Evolutionary conservation across 2,888 invertebrate genomes (phyloP).

Genomic region (Rotaria macrura): DNA sequence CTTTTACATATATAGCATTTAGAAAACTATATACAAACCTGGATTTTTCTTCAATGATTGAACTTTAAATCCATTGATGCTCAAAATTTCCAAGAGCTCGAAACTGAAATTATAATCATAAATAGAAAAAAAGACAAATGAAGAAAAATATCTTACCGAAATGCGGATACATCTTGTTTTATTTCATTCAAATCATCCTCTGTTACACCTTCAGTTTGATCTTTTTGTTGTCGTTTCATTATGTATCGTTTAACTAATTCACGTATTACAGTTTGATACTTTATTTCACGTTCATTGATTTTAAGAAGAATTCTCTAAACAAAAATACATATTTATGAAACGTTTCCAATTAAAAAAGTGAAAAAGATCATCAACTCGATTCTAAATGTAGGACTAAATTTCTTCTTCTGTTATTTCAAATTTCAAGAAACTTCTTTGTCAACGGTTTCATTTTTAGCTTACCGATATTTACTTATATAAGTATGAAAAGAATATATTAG

Average conservation of each 20-base stretch:
- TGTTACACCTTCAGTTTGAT: constrained; percentile 88
- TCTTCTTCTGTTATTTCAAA: no score
- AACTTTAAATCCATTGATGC: constrained; percentile 65
- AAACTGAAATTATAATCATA: constrained; percentile 51
- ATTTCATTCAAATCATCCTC: constrained; percentile 98
- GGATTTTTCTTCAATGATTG: constrained; percentile 30
- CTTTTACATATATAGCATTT: background rate
- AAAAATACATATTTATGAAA: constrained; percentile 40
- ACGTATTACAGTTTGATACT: constrained; percentile 89
- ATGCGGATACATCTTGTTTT: constrained; percentile 81
- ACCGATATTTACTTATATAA: no score
- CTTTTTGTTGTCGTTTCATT: constrained; percentile 84
- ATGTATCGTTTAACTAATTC: constrained; percentile 90
- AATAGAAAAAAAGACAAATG: no score
- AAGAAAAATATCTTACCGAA: background rate
- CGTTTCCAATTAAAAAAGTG: no score
- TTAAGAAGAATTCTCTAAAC: constrained; percentile 79
- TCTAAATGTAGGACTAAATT: no score
- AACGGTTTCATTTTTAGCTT: no score
- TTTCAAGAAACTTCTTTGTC: no score
- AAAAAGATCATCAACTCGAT: no score
- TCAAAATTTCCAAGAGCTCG: constrained; percentile 87
- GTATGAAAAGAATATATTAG: no score
- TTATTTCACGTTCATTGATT: constrained; percentile 79
- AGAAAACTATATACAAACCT: background rate